Percentiles rank a stretch among this genome's conserved stretches.
phyloP scores from a whole-genome alignment of 2,888 invertebrate genomes.

The Folsomia manolachei region DNA sequence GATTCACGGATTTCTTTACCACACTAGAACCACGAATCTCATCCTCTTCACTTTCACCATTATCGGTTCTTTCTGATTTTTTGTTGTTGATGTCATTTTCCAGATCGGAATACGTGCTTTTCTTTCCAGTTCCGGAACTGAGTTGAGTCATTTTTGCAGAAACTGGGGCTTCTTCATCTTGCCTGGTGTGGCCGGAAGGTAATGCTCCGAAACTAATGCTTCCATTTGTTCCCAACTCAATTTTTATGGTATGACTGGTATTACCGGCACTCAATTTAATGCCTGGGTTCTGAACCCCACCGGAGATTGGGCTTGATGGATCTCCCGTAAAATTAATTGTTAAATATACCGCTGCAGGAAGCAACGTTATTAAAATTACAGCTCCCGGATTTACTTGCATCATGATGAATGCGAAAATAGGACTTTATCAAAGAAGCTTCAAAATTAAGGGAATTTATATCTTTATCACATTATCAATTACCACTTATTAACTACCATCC shows the following conservation, averaged over 20 bases:
- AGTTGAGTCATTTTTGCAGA: background rate
- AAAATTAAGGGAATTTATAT: too few relatives aligned
- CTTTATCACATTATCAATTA: background rate
- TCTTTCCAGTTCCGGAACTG: background rate
- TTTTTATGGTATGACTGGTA: background rate
- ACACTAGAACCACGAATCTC: background rate
- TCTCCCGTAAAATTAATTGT: constrained; percentile 29
- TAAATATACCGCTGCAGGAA: constrained; percentile 36
- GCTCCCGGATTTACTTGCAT: constrained; percentile 36
- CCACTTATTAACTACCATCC: too few relatives aligned
- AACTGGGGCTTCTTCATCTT: background rate
- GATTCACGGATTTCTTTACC: constrained; percentile 11
- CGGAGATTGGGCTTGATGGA: too few relatives aligned
- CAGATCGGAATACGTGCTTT: background rate
- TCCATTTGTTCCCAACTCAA: background rate
- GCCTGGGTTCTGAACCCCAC: background rate
- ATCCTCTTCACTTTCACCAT: background rate
- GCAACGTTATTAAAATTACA: constrained; percentile 31
- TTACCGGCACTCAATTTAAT: background rate
- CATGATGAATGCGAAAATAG: background rate
- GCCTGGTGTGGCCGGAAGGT: too few relatives aligned
- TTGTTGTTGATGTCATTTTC: too few relatives aligned
- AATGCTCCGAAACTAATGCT: background rate
- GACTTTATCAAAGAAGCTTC: too few relatives aligned
- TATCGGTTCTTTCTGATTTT: too few relatives aligned